Evolutionary conservation across 2,888 invertebrate genomes (phyloP).

Genomic region (Elysia crispata): DNA sequence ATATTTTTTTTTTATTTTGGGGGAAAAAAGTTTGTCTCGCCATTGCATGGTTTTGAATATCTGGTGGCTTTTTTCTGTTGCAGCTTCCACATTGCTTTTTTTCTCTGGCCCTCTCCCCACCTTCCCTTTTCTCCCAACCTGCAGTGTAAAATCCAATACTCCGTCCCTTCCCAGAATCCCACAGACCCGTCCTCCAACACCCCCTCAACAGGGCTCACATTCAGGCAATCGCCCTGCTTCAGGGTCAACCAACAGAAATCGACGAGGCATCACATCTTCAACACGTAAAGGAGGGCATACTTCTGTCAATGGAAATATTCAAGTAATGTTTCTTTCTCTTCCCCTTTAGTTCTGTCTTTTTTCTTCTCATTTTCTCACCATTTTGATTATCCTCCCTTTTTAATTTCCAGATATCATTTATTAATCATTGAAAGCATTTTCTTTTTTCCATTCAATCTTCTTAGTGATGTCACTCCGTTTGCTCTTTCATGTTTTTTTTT

Average conservation of each 20-base stretch:
- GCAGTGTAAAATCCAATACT: slow-evolving; percentile 58
- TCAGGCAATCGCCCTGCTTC: slow-evolving; percentile 62
- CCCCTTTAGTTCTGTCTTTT: too few relatives aligned
- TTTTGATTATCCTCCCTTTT: too few relatives aligned
- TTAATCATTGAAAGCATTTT: too few relatives aligned
- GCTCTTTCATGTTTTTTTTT: too few relatives aligned
- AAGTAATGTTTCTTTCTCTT: slow-evolving; percentile 20
- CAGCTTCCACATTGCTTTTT: slow-evolving; percentile 21
- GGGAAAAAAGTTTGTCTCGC: too few relatives aligned
- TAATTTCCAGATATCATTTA: too few relatives aligned
- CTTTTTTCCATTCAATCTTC: too few relatives aligned
- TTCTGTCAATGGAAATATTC: slow-evolving; percentile 37
- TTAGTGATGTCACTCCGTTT: too few relatives aligned
- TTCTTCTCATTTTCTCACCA: too few relatives aligned
- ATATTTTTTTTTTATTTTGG: too few relatives aligned
- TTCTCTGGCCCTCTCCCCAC: slow-evolving; percentile 14
- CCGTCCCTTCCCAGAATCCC: slow-evolving; percentile 71
- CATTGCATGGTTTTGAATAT: not conserved
- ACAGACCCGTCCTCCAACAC: slow-evolving; percentile 65
- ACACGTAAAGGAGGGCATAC: slow-evolving; percentile 53
- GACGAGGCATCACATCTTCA: slow-evolving; percentile 46
- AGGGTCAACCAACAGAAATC: slow-evolving; percentile 50
- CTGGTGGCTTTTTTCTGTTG: not conserved
- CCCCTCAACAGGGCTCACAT: slow-evolving; percentile 54
- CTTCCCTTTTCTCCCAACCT: slow-evolving; percentile 40